These are phyloP conservation scores for Piezodorus guildinii DNA, from an alignment of 1,140 invertebrate species.

Conservation along the genomic window DNA sequence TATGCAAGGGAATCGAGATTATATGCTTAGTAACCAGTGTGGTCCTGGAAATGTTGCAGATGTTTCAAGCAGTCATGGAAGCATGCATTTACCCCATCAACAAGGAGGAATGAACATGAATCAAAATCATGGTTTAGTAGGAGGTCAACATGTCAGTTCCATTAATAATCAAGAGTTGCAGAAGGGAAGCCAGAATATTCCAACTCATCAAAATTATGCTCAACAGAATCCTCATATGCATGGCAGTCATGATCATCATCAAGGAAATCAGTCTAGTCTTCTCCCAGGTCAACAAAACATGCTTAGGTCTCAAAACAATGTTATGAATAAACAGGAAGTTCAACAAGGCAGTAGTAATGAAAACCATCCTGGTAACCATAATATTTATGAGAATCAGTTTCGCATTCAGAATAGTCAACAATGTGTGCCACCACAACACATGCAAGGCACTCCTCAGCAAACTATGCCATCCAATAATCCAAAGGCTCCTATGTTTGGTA, in stretches of 20 bases:
- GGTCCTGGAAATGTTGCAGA: too few relatives aligned
- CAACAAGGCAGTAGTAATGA: neutral
- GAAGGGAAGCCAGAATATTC: neutral
- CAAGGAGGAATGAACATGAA: too few relatives aligned
- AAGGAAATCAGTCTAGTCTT: neutral
- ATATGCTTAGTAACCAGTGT: too few relatives aligned
- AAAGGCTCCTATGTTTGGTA: neutral
- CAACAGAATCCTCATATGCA: neutral
- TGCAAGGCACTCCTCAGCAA: neutral
- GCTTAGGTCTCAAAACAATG: too few relatives aligned
- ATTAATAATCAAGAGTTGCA: too few relatives aligned
- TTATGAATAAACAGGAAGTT: neutral
- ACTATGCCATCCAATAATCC: neutral
- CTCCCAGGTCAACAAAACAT: too few relatives aligned
- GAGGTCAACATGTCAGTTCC: too few relatives aligned
- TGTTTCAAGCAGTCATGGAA: too few relatives aligned
- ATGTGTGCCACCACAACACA: neutral
- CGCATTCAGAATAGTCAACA: neutral
- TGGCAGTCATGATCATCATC: neutral
- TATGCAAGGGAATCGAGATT: too few relatives aligned
- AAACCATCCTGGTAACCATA: neutral
- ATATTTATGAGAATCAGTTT: slow-evolving; percentile 1
- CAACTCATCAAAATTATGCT: neutral
- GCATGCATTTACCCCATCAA: too few relatives aligned
- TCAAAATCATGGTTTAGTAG: too few relatives aligned